Evolutionary conservation across 2,113 vertebrate genomes (phyloP), one percentile per base, ranked within the genome.

Genomic region (Sapayoa aenigma): DNA sequence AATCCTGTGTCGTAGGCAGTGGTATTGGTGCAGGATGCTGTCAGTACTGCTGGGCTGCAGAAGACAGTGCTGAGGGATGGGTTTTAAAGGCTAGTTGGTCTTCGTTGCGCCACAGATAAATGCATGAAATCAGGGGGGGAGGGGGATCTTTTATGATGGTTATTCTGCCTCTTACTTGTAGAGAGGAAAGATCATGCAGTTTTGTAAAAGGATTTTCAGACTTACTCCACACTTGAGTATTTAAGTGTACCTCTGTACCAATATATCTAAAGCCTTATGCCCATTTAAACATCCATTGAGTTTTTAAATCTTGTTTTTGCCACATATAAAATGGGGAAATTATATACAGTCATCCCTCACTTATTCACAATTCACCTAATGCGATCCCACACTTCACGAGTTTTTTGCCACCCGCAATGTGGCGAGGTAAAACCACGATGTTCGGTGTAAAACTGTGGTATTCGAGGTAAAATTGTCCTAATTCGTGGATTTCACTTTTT

Each of bases 1-100:
- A 66, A 42, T 35, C 16, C 3, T 0, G 4, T 37, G 27, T 0
- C 1, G 35, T 33, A 33, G 17, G 30, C 0, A 0, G 21, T 37
- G 4, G 2, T 24, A 50, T 4, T 1, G 1, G 21, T 60, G 30
- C 75, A 75, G 49, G 56, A 44, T 3, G 6, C 27, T 46, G 8
- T 17, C 0, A 0, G 24, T 37, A 73, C 41, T 4, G 0, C 59
- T 52, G 50, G 24, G 50, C 41, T 87, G 46, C 31, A 75, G 62
- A 87, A 55, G 65, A 21, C 7, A 11, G 46, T 11, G 14, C 30
- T 46, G 41, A 74, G 4, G 31, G 21, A 6, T 37, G 18, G 6
- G 9, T 41, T 91, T 31, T 39, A 52, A 55, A 58, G 23, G 33
- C 8, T 81, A 33, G 1, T 21, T 87, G 60, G 35, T 24, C 35